A percentile compares a stretch with the other conserved stretches of the same genome.
phyloP scores from a whole-genome alignment of 2,888 invertebrate genomes.

The Timema podura region DNA sequence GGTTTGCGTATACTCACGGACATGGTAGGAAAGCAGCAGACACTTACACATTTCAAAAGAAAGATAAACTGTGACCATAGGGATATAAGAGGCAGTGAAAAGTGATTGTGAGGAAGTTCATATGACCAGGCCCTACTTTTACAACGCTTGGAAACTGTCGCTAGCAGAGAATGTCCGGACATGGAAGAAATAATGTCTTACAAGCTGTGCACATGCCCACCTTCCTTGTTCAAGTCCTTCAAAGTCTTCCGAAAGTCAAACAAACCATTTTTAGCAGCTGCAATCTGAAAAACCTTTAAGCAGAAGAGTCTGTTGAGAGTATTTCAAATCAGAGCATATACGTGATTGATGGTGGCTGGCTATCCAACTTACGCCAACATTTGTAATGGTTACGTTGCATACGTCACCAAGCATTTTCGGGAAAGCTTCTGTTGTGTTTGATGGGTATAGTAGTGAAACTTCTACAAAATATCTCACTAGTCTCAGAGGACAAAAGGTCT shows the following conservation, averaged over 20 bases:
- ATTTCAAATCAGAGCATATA: slow-evolving; percentile 7
- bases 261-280: not conserved
- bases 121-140: slow-evolving; percentile 7
- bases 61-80: slow-evolving; percentile 11
- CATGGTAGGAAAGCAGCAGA: not conserved
- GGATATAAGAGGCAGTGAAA: not conserved
- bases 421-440: not conserved
- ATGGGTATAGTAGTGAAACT: not conserved
- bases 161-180: slow-evolving; percentile 12
- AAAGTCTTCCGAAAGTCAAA: not conserved
- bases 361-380: not conserved
- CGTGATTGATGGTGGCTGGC: slow-evolving; percentile 5
- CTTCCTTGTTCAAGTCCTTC: slow-evolving; percentile 3
- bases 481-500: slow-evolving; percentile 7
- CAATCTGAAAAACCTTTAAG: not conserved
- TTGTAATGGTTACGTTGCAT: not conserved
- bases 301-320: not conserved
- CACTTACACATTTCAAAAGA: slow-evolving; percentile 9
- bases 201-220: not conserved
- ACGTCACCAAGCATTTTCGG: slow-evolving; percentile 9
- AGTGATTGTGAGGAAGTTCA: not conserved
- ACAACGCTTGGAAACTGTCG: slow-evolving; percentile 2
- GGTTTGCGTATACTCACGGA: slow-evolving; percentile 2
- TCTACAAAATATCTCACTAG: not conserved
- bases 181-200: slow-evolving; percentile 12